phyloP scores from a whole-genome alignment of 2,797 vertebrate species.

The Sebastolobus alascanus region DNA sequence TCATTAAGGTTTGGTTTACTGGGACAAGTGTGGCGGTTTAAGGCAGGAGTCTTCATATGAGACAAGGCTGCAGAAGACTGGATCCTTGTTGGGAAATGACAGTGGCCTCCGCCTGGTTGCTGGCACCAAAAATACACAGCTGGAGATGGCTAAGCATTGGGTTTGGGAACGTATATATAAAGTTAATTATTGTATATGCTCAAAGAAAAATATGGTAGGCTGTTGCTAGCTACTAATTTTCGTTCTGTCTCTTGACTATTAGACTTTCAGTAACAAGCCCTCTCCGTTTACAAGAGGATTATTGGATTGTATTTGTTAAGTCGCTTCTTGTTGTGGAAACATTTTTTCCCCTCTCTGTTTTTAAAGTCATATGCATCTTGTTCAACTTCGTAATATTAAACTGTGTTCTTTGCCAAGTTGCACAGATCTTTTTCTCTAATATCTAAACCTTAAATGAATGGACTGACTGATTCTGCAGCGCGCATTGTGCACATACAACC shows the following conservation, averaged over 20 bases:
- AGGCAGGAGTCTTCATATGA: conserved; percentile 75
- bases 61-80: conserved; percentile 73
- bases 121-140: conserved; percentile 82
- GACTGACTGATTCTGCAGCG: conserved; percentile 17
- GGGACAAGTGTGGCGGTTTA: conserved; percentile 80
- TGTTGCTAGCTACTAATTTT: conserved; percentile 80
- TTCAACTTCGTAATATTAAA: conserved; percentile 1
- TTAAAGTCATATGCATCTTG: conserved; percentile 1
- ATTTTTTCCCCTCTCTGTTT: not conserved
- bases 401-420: not conserved
- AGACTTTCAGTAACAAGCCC: conserved; percentile 75
- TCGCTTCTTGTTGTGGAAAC: conserved; percentile 46
- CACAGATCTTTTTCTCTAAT: not conserved
- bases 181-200: conserved; percentile 86
- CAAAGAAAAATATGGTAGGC: conserved; percentile 85
- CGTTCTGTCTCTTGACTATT: conserved; percentile 73
- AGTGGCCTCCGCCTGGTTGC: conserved; percentile 76
- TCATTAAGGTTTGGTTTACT: conserved; percentile 84
- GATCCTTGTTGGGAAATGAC: conserved; percentile 80
- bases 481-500: conserved; percentile 58
- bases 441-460: not conserved
- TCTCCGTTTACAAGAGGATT: conserved; percentile 56
- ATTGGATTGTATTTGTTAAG: conserved; percentile 55
- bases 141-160: conserved; percentile 77
- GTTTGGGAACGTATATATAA: conserved; percentile 82